Evolutionary conservation across 1,140 invertebrate genomes (phyloP).

Genomic region (Drosophila littoralis): DNA sequence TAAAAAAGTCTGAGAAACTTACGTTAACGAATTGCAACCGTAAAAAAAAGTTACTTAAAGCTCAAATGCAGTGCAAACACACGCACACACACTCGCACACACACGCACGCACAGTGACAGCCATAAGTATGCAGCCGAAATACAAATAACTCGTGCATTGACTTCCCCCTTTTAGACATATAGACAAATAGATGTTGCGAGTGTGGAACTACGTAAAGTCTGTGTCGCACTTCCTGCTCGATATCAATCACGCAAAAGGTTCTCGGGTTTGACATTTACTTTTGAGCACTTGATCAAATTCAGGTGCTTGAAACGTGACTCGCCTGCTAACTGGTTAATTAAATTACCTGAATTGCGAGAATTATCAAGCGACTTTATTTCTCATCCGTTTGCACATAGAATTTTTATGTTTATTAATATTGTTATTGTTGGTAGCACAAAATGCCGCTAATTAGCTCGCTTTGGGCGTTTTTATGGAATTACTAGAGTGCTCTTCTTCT

Average conservation of each 20-base stretch:
- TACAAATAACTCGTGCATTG: conserved; percentile 55
- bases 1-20: not conserved
- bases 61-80: conserved; percentile 5
- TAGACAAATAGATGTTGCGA: not conserved
- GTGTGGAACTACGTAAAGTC: not conserved
- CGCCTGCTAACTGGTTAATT: conserved; percentile 58
- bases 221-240: conserved; percentile 62
- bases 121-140: conserved; percentile 55
- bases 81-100: too few relatives aligned
- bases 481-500: not conserved
- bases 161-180: conserved; percentile 47
- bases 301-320: conserved; percentile 53
- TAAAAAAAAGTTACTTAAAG: conserved; percentile 4
- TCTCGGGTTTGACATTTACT: conserved; percentile 54
- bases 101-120: conserved; percentile 23
- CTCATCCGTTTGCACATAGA: conserved; percentile 3
- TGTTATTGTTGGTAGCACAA: conserved; percentile 15
- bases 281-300: conserved; percentile 45
- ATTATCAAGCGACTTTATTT: conserved; percentile 11
- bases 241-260: conserved; percentile 68
- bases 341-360: conserved; percentile 16
- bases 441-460: conserved; percentile 20
- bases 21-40: not conserved
- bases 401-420: conserved; percentile 23
- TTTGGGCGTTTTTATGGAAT: conserved; percentile 2